Base-by-base conservation (phyloP, 2,113 vertebrate genomes). In the Girardinichthys multiradiatus region DNA sequence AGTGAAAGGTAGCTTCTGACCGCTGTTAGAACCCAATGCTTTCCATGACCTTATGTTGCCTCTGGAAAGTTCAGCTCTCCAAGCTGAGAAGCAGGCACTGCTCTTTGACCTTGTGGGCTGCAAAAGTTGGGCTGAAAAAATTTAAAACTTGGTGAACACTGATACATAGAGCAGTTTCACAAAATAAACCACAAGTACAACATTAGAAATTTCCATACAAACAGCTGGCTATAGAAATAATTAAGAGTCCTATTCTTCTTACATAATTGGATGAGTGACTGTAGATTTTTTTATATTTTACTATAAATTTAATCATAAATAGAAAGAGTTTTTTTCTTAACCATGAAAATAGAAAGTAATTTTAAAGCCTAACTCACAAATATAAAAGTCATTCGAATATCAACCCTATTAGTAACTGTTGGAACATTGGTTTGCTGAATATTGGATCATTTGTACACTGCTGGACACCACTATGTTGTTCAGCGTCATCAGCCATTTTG, bases 51-150 rank as follows among this genome's bases (percentile, higher is more conserved):
- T 84, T 42, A 74, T 54, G 63, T 74, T 54, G 6, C 71, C 72
- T 70, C 58, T 71, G 71, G 21, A 79, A 81, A 86, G 81, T 64
- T 82, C 79, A 83, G 80, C 79, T 68, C 74, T 68, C 58, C 82
- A 54, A 76, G 76, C 64, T 57, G 64, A 84, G 61, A 77, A 70
- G 68, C 80, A 84, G 74, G 57, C 54, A 66, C 35, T 73, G 74
- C 76, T 74, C 84, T 81, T 75, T 79, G 77, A 89, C 80, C 83
- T 73, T 24, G 9, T 33, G 37, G 75, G 67, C 63, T 64, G 26
- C 31, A 59, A 68, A 74, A 84, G 85, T 84, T 80, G 68, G 14
- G 0, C 35, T 68, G 65, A 88, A 73, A 68, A 78, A 86, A 86
- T 84, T 76, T 61, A 63, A 61, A 86, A 81, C 73, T 83, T 80